These are phyloP conservation scores for Ploceus nigricollis DNA, from an alignment of 2,113 vertebrate species.

Conservation along the genomic window DNA sequence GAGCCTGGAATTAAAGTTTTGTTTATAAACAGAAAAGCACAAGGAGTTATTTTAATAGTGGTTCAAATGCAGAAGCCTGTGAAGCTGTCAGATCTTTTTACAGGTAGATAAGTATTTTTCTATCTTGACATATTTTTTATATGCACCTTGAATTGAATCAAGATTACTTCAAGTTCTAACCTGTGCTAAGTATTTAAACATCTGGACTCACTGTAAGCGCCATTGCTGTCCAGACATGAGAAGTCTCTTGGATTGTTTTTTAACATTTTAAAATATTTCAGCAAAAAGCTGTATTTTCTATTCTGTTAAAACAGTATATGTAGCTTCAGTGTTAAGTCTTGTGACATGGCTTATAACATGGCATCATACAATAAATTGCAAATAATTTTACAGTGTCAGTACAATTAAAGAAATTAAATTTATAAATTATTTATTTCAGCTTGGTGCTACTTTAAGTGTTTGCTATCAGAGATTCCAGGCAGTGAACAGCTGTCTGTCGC, in stretches of 20 bases:
- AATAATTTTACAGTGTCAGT: background rate
- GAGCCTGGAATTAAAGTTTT: background rate
- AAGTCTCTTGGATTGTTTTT: background rate
- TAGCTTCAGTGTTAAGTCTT: background rate
- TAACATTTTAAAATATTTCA: background rate
- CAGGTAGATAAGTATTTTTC: background rate
- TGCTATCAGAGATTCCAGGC: constrained; percentile 36
- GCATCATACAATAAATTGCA: background rate
- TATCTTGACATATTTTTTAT: background rate
- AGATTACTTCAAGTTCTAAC: constrained; percentile 17
- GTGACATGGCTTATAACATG: background rate
- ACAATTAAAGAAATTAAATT: background rate
- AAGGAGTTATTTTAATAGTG: background rate
- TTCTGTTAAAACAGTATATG: background rate
- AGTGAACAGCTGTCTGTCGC: constrained; percentile 25
- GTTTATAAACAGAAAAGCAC: background rate
- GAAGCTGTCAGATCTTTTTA: background rate
- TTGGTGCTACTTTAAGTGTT: constrained; percentile 11
- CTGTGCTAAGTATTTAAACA: constrained; percentile 19
- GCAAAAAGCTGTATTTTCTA: background rate
- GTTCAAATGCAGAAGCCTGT: background rate
- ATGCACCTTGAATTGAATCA: background rate
- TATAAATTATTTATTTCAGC: background rate
- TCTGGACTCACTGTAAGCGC: background rate
- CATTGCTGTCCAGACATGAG: background rate